Percentiles rank a stretch among this genome's conserved stretches.
These are phyloP conservation scores for Ambastaia sidthimunki DNA, from an alignment of 2,797 vertebrate genomes.

Conservation along the genomic window DNA sequence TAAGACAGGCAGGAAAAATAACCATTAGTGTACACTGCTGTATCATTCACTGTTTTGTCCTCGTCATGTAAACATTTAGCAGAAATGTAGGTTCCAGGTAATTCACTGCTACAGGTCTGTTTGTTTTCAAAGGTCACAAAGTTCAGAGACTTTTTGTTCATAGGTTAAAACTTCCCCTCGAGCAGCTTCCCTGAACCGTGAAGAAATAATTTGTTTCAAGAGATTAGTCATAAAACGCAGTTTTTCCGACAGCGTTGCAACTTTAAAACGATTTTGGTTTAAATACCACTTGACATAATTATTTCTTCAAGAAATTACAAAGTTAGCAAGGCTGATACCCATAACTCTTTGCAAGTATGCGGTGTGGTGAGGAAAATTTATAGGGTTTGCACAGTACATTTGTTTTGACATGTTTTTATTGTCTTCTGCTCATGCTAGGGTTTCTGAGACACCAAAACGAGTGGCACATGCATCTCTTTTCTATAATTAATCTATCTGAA, in stretches of 20 bases:
- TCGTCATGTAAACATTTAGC: background rate
- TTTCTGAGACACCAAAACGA: background rate
- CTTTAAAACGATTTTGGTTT: constrained; percentile 2
- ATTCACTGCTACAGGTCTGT: background rate
- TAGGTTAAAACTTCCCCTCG: background rate
- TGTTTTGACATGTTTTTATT: constrained; percentile 7
- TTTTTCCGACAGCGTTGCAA: background rate
- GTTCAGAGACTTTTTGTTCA: background rate
- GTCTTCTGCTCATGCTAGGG: background rate
- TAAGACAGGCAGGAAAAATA: background rate
- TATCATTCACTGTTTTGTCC: background rate
- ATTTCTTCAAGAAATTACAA: background rate
- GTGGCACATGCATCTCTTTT: background rate
- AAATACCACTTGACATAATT: constrained; percentile 1
- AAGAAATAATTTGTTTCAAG: constrained; percentile 14
- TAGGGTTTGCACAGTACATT: background rate
- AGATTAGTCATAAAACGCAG: constrained; percentile 2
- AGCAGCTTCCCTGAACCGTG: background rate
- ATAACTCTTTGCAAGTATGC: constrained; percentile 1
- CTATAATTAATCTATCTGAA: background rate
- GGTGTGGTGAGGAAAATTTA: background rate
- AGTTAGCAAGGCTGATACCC: background rate
- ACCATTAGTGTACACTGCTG: background rate
- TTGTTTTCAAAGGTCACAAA: background rate
- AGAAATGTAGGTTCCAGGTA: constrained; percentile 3